phyloP scores from a whole-genome alignment of 2,888 invertebrate genomes.

The Neoitamus cyanurus region DNA sequence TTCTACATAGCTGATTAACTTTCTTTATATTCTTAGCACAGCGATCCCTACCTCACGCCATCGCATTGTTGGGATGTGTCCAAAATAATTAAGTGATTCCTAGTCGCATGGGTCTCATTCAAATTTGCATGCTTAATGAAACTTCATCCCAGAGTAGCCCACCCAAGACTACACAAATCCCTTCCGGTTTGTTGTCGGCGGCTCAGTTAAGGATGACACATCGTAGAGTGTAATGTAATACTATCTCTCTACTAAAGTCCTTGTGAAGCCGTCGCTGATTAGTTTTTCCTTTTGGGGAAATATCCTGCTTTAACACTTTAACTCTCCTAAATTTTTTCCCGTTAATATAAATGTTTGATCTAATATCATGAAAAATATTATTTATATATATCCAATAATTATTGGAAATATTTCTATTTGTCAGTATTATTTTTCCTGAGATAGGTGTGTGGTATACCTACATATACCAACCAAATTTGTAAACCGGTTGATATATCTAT shows the following conservation, averaged over 20 bases:
- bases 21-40: not conserved
- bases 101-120: conserved; percentile 47
- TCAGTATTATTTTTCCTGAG: not conserved
- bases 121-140: conserved; percentile 51
- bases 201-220: conserved; percentile 45
- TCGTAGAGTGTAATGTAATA: conserved; percentile 50
- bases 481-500: not conserved
- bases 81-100: conserved; percentile 49
- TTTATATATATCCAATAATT: not conserved
- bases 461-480: not conserved
- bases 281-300: conserved; percentile 6
- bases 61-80: not conserved
- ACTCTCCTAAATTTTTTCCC: not conserved
- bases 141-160: not conserved
- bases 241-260: conserved; percentile 48
- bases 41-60: not conserved
- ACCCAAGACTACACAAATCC: not conserved
- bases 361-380: not conserved
- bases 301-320: not conserved
- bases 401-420: not conserved
- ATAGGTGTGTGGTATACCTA: not conserved
- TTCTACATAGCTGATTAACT: not conserved
- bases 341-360: not conserved
- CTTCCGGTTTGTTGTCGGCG: not conserved
- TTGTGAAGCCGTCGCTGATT: conserved; percentile 17